Percentiles rank a stretch among this genome's conserved stretches.
These are phyloP conservation scores for Neoniphon sammara DNA, from an alignment of 2,797 vertebrate genomes.

Conservation along the genomic window DNA sequence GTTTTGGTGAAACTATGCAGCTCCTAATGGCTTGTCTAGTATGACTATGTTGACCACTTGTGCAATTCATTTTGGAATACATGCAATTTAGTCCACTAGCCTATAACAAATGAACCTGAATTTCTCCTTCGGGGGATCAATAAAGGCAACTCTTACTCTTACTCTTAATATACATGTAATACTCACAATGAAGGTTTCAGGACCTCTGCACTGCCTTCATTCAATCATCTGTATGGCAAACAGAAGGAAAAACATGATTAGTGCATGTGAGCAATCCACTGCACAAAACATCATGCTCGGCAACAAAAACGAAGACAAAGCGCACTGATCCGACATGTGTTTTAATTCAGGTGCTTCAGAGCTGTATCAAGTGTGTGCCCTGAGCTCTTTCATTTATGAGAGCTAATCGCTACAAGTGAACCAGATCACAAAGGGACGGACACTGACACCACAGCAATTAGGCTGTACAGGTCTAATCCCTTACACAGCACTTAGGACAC, in stretches of 20 bases:
- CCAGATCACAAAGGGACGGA: conserved; percentile 71
- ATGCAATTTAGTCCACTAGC: no score
- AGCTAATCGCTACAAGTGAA: conserved; percentile 73
- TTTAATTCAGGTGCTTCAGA: conserved; percentile 37
- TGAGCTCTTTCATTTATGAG: conserved; percentile 59
- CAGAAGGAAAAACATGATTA: conserved; percentile 18
- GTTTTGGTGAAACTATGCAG: no score
- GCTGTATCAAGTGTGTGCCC: conserved; percentile 15
- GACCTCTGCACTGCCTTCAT: not conserved
- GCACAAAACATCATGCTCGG: not conserved
- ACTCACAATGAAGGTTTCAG: conserved; percentile 38
- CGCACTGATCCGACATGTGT: conserved; percentile 32
- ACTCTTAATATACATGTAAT: not conserved
- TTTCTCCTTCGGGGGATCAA: no score
- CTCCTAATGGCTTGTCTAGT: no score
- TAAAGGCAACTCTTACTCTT: no score
- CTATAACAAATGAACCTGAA: no score
- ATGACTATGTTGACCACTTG: no score
- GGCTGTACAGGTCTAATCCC: conserved; percentile 69
- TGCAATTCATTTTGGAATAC: no score
- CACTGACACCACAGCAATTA: conserved; percentile 78
- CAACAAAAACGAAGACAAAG: conserved; percentile 42
- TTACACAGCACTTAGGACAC: conserved; percentile 74
- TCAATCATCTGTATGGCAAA: conserved; percentile 25
- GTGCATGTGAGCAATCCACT: not conserved